A percentile compares a stretch with the other conserved stretches of the same genome.
Conservation (phyloP, 2,113 vertebrate genomes). For the Anolis carolinensis region DNA sequence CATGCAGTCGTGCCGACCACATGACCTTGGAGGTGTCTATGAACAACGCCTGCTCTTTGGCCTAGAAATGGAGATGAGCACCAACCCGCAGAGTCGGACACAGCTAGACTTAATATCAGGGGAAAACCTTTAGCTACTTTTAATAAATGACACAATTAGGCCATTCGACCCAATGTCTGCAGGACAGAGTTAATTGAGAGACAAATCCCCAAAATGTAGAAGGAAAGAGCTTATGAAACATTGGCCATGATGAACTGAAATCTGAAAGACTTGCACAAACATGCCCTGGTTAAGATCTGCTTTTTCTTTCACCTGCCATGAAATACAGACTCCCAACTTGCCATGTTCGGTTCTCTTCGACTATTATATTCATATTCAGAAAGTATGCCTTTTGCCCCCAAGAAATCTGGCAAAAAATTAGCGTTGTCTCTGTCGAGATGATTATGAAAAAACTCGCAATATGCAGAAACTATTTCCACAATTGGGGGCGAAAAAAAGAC, state of each 20-base stretch:
- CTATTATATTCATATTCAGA: conserved; percentile 74
- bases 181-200: background rate
- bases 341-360: conserved; percentile 76
- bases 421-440: conserved; percentile 43
- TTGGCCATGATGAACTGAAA: conserved; percentile 60
- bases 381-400: conserved; percentile 79
- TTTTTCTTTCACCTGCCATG: conserved; percentile 72
- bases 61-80: too few relatives aligned
- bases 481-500: conserved; percentile 48
- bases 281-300: conserved; percentile 62
- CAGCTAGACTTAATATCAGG: too few relatives aligned
- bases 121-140: too few relatives aligned
- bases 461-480: conserved; percentile 77
- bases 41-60: too few relatives aligned
- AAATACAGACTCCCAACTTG: conserved; percentile 66
- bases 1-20: too few relatives aligned
- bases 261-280: conserved; percentile 70
- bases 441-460: conserved; percentile 64
- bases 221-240: conserved; percentile 52
- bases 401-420: conserved; percentile 79
- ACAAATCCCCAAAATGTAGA: background rate
- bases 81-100: too few relatives aligned
- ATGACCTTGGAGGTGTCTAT: too few relatives aligned
- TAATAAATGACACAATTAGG: background rate
- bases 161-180: background rate